Evolutionary conservation across 30 jellyfish, hydroid and myxozoan species (phyloP), one percentile per base, ranked within the genome.

Genomic region (Morbakka virulenta): DNA sequence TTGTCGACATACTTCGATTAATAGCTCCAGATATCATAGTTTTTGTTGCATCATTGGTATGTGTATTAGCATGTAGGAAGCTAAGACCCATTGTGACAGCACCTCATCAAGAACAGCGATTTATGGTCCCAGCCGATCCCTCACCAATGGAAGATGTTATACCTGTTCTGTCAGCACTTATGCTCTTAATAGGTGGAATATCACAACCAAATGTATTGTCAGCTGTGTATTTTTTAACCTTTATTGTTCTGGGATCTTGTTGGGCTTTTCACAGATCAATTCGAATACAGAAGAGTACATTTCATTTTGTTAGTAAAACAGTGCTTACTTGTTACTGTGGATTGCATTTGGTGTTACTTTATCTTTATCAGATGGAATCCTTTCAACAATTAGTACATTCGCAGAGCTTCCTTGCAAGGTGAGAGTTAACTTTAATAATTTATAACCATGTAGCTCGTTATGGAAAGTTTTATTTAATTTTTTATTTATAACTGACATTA

Each of bases 261-360:
- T 91, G 98, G 98, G 98, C 98, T 0, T 83, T 87, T 35, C 96
- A 91, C 74, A 79, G 79, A 35, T 73, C 95, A 6, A 53, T 74
- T 29, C 75, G 82, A 30, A 53, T 91, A 65, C 72, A 81, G 62
- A 72, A 64, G 57, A 79, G 68, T 79, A 68, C 70, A 23, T 83
- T 74, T 14, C 73, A 83, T 67, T 79, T 80, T 63, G 50, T 84
- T 53, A 48, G 84, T 28, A 91, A 91, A 51, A 48, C 84, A 20
- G 53, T 82, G 29, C 64, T 91, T 47, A 83, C 95, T 3, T 74
- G 80, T 1, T 91, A 84, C 69, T 62, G 94, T 0, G 96, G 87
- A 28, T 52, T 84, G 3, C 98, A 91, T 57, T 88, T 91, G 3
- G 41, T 80, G 3, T 65, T 91, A 32, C 80, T 91, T 74, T 91